A percentile compares a stretch with the other conserved stretches of the same genome.
Conservation (phyloP, 2,797 vertebrate genomes). For the Helostoma temminkii region DNA sequence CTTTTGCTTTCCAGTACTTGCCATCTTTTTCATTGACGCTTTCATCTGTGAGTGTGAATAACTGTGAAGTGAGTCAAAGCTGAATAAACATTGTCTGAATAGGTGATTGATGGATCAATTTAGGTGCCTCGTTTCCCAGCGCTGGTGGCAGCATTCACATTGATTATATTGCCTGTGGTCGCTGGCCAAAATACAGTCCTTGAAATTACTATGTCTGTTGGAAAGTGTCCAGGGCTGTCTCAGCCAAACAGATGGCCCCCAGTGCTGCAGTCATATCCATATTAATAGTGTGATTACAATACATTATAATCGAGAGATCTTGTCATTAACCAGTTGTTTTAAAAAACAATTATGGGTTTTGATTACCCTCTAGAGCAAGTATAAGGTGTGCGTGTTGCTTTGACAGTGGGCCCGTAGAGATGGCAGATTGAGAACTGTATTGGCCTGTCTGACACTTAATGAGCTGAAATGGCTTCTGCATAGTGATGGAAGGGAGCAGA, state of each 20-base stretch:
- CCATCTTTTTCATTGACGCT: constrained; percentile 56
- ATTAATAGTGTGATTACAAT: constrained; percentile 86
- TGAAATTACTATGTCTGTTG: constrained; percentile 73
- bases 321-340: constrained; percentile 85
- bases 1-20: constrained; percentile 36
- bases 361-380: constrained; percentile 76
- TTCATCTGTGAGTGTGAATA: constrained; percentile 70
- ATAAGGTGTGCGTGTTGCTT: constrained; percentile 55
- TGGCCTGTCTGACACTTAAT: constrained; percentile 77
- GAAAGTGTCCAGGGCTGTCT: constrained; percentile 65
- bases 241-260: constrained; percentile 82
- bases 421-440: constrained; percentile 71
- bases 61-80: constrained; percentile 65
- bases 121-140: constrained; percentile 54
- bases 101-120: constrained; percentile 80
- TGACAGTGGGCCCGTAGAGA: constrained; percentile 62
- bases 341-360: constrained; percentile 86
- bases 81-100: constrained; percentile 77
- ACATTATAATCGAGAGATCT: constrained; percentile 82
- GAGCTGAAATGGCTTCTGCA: constrained; percentile 74
- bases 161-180: constrained; percentile 71
- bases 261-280: constrained; percentile 80
- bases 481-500: constrained; percentile 54
- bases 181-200: constrained; percentile 73
- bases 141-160: constrained; percentile 63